Evolutionary conservation across 2,888 invertebrate genomes (phyloP), one percentile per base, ranked within the genome.

Genomic region (Drosophila kuntzei): DNA sequence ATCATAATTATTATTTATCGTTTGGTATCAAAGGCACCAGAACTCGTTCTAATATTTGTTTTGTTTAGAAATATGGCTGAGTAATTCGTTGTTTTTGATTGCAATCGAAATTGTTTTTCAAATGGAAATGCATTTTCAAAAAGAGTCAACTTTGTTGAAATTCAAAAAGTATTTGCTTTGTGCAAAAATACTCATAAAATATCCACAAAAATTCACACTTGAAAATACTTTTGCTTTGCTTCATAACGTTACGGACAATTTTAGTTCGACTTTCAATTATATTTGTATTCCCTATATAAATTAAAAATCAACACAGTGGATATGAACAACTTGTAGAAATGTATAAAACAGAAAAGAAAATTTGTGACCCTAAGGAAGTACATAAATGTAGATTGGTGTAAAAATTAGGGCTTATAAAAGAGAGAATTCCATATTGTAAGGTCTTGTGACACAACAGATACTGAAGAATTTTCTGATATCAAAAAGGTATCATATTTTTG

Each of bases 211-310:
- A 36, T 49, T n/a, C 20, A 69, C 53, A 34, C 54, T 36, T 16
- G 7, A 34, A 37, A 54, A 32, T 41, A 32, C 22, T 32, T 54
- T 69, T n/a, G 57, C 34, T 16, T 34, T 32, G 14, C 34, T 7
- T 34, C 9, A 18, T 14, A 66, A 34, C 34, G 16, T 25, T 22
- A 22, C 29, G 9, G 16, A 51, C 34, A 47, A 46, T 61, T 54
- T n/a, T 18, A n/a, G 11, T 55, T 50, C 14, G 37, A 34, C 41
- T 50, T 59, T 22, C 32, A 49, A 61, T 69, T 70, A 44, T 50
- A 47, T 59, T 29, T 29, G 16, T 22, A 61, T 61, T 47, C 37
- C 37, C 39, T 14, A 12, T 32, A 12, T 1, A 1, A 39, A 22
- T 20, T 12, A 8, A 9, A 27, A 9, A 8, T 11, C 14, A 4